Conservation (phyloP, 2,888 invertebrate genomes). For the Lordiphosa andalusiaca region DNA sequence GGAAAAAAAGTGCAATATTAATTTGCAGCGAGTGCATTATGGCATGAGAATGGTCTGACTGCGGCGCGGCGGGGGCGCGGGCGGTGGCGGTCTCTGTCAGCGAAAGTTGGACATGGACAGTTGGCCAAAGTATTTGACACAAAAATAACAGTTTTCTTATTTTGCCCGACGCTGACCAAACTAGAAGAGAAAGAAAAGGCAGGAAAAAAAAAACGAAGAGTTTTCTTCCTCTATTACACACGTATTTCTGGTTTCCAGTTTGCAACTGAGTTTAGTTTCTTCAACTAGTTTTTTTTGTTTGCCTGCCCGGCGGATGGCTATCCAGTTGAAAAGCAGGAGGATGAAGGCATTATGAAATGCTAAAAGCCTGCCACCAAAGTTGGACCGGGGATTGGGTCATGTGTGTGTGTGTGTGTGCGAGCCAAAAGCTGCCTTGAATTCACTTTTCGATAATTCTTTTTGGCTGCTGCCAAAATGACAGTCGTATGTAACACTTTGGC, state of each 20-base stretch:
- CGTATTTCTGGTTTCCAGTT: slow-evolving; percentile 36
- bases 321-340: slow-evolving; percentile 14
- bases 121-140: slow-evolving; percentile 70
- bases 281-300: slow-evolving; percentile 1
- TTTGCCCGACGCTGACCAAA: slow-evolving; percentile 50
- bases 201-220: slow-evolving; percentile 30
- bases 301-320: slow-evolving; percentile 15
- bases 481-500: slow-evolving; percentile 29
- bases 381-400: slow-evolving; percentile 9
- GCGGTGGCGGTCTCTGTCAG: slow-evolving; percentile 50
- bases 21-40: slow-evolving; percentile 73
- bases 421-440: slow-evolving; percentile 61
- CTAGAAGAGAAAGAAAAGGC: slow-evolving; percentile 6
- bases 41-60: slow-evolving; percentile 34
- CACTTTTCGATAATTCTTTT: slow-evolving; percentile 71
- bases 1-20: slow-evolving; percentile 61
- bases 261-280: slow-evolving; percentile 32
- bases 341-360: slow-evolving; percentile 42
- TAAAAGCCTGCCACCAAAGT: slow-evolving; percentile 46
- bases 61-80: neutral
- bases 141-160: slow-evolving; percentile 72
- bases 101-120: slow-evolving; percentile 74
- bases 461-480: slow-evolving; percentile 38
- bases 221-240: slow-evolving; percentile 57
- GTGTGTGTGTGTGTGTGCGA: neutral